Evolutionary conservation across 2,113 vertebrate genomes (phyloP).

Genomic region (Spilogale gracilis): DNA sequence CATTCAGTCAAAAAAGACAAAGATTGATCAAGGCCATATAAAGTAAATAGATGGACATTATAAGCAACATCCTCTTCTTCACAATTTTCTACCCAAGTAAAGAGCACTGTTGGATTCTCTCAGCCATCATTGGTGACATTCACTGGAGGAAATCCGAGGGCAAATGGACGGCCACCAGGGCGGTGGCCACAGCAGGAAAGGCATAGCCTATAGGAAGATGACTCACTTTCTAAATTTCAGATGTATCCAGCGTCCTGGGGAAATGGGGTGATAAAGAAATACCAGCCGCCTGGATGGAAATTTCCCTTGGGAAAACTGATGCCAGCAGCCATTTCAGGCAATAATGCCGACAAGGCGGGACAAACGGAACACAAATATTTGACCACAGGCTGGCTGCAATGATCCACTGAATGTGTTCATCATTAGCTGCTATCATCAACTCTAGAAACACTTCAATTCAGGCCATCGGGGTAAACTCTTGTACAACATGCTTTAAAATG

Average conservation of each 20-base stretch:
- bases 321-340: conserved; percentile 38
- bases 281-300: conserved; percentile 44
- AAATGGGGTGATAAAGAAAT: conserved; percentile 54
- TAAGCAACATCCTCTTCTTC: background rate
- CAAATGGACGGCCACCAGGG: background rate
- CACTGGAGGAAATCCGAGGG: too few relatives aligned
- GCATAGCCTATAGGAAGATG: background rate
- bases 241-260: background rate
- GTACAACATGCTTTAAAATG: background rate
- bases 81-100: background rate
- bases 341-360: background rate
- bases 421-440: background rate
- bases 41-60: background rate
- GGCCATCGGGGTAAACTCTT: background rate
- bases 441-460: background rate
- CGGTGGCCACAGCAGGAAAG: background rate
- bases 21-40: background rate
- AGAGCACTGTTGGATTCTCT: background rate
- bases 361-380: conserved; percentile 55
- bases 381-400: background rate
- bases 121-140: background rate
- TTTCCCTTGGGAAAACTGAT: conserved; percentile 47
- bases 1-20: background rate
- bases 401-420: background rate
- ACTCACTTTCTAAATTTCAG: conserved; percentile 43